phyloP scores from a whole-genome alignment of 2,113 vertebrate genomes.

The Thunnus maccoyii region DNA sequence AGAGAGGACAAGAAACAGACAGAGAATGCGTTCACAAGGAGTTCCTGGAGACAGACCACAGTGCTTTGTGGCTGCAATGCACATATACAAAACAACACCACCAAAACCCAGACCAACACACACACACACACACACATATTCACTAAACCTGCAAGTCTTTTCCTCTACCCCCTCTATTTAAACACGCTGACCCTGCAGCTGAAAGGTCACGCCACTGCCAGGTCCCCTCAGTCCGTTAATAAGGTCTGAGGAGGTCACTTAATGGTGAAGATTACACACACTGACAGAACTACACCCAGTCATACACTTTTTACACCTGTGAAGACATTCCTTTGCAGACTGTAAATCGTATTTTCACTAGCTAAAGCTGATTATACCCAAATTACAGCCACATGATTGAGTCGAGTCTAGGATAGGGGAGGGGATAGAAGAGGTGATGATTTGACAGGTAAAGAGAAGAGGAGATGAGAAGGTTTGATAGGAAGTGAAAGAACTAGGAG shows the following conservation, averaged over 20 bases:
- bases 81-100: background rate
- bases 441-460: slow-evolving; percentile 36
- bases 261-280: slow-evolving; percentile 77
- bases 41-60: slow-evolving; percentile 58
- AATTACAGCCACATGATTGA: no score
- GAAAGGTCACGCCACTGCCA: slow-evolving; percentile 73
- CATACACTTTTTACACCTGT: background rate
- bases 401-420: no score
- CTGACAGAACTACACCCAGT: slow-evolving; percentile 57
- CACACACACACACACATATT: background rate
- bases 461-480: slow-evolving; percentile 15
- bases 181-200: slow-evolving; percentile 69
- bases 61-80: background rate
- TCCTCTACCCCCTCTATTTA: slow-evolving; percentile 29
- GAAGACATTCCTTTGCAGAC: no score
- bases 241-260: slow-evolving; percentile 74
- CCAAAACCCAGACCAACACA: background rate
- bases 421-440: background rate
- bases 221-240: slow-evolving; percentile 73
- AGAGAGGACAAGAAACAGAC: slow-evolving; percentile 22
- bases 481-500: slow-evolving; percentile 33
- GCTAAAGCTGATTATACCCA: no score
- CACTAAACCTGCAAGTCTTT: background rate
- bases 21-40: slow-evolving; percentile 73
- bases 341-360: no score